Conservation (phyloP, 2,113 vertebrate genomes). For the Pelodiscus sinensis region DNA sequence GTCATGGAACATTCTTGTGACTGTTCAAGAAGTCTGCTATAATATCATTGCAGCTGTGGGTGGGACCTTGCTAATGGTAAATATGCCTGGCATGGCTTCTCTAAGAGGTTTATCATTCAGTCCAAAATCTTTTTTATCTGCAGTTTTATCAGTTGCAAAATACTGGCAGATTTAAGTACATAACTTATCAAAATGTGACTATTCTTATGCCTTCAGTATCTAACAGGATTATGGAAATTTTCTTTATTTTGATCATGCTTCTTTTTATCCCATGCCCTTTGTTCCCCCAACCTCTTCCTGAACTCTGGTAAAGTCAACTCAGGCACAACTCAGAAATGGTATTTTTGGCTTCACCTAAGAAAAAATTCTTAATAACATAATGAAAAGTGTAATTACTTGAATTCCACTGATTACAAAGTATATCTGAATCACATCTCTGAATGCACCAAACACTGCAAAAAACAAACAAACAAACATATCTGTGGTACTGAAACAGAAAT, state of each 20-base stretch:
- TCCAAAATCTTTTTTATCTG: not conserved
- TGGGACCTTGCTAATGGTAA: not conserved
- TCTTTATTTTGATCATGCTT: conserved; percentile 40
- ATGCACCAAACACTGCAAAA: not conserved
- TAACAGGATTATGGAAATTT: conserved; percentile 22
- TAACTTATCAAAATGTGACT: not conserved
- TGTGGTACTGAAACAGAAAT: not conserved
- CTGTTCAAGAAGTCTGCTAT: not conserved
- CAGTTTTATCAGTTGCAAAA: not conserved
- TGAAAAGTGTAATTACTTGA: not conserved
- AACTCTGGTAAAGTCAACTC: not conserved
- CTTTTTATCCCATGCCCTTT: conserved; percentile 46
- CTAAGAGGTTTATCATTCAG: not conserved
- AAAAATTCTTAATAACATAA: not conserved
- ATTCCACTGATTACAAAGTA: not conserved
- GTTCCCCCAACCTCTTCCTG: conserved; percentile 24
- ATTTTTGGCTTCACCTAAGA: not conserved
- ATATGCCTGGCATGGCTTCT: not conserved
- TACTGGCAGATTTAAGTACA: not conserved
- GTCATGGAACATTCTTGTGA: not conserved
- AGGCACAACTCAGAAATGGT: not conserved
- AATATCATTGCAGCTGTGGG: not conserved
- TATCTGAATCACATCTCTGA: not conserved
- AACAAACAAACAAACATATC: too few species aligned
- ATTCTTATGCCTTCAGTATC: not conserved